phyloP scores from a whole-genome alignment of 2,888 invertebrate genomes.

The Melanostoma scalare region DNA sequence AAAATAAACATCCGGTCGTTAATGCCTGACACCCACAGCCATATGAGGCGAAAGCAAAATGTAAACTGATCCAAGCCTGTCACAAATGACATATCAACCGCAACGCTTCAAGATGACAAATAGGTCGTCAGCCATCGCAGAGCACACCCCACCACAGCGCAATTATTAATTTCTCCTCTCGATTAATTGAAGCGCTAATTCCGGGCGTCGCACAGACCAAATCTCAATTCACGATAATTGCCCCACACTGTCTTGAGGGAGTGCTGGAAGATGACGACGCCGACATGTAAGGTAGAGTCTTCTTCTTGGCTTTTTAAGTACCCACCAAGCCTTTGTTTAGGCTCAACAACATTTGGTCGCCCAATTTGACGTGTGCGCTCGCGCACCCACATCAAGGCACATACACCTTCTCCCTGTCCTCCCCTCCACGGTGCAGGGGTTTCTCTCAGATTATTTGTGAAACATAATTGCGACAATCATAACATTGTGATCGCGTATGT shows the following conservation, averaged over 20 bases:
- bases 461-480: constrained; percentile 72
- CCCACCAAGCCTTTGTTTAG: constrained; percentile 51
- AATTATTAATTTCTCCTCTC: constrained; percentile 67
- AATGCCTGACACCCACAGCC: constrained; percentile 50
- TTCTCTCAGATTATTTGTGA: constrained; percentile 63
- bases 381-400: constrained; percentile 55
- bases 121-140: constrained; percentile 51
- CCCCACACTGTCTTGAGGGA: constrained; percentile 32
- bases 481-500: constrained; percentile 72
- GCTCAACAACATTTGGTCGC: constrained; percentile 32
- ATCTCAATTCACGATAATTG: constrained; percentile 31
- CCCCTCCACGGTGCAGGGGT: constrained; percentile 15
- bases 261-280: constrained; percentile 38
- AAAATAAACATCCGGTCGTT: constrained; percentile 53
- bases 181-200: constrained; percentile 71
- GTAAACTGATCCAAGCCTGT: constrained; percentile 63
- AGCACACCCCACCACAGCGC: constrained; percentile 37
- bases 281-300: constrained; percentile 28
- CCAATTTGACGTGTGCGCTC: constrained; percentile 40
- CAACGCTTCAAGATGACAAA: constrained; percentile 66
- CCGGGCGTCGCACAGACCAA: constrained; percentile 29
- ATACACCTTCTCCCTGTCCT: not conserved
- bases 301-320: constrained; percentile 32
- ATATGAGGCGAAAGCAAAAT: constrained; percentile 19
- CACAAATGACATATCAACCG: constrained; percentile 67